Percentiles rank a stretch among this genome's conserved stretches.
These are phyloP conservation scores for Tetragonisca angustula DNA, from an alignment of 2,888 invertebrate genomes.

Conservation along the genomic window DNA sequence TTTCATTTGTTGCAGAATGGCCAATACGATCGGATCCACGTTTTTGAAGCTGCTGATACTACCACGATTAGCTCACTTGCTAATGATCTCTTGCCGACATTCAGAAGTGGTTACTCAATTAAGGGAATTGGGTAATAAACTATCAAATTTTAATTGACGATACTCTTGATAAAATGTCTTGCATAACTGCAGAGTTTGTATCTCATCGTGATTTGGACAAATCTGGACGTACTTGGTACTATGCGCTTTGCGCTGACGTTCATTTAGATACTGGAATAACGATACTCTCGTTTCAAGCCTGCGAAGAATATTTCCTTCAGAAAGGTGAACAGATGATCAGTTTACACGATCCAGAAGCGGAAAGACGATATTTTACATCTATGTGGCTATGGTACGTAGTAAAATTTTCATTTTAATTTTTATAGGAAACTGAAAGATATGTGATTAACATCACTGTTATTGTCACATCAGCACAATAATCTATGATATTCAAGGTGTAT, in stretches of 20 bases:
- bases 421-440: neutral
- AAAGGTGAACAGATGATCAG: constrained; percentile 85
- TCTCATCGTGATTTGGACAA: constrained; percentile 78
- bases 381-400: constrained; percentile 87
- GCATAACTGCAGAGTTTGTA: constrained; percentile 69
- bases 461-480: neutral
- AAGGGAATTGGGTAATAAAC: constrained; percentile 80
- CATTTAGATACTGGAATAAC: constrained; percentile 87
- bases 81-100: constrained; percentile 81
- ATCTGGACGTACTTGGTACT: constrained; percentile 87
- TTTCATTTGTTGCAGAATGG: constrained; percentile 80
- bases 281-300: constrained; percentile 84
- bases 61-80: constrained; percentile 81
- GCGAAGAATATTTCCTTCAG: constrained; percentile 85
- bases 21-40: constrained; percentile 78
- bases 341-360: constrained; percentile 85
- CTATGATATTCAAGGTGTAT: constrained; percentile 84
- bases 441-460: neutral
- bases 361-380: constrained; percentile 85
- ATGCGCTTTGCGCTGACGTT: constrained; percentile 86
- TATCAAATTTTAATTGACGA: neutral
- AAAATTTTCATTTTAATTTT: neutral
- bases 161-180: neutral
- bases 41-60: constrained; percentile 78
- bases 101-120: constrained; percentile 83